Percentiles rank a stretch among this genome's conserved stretches.
These are phyloP conservation scores for Thyatira batis DNA, from an alignment of 2,888 invertebrate genomes.

Conservation along the genomic window DNA sequence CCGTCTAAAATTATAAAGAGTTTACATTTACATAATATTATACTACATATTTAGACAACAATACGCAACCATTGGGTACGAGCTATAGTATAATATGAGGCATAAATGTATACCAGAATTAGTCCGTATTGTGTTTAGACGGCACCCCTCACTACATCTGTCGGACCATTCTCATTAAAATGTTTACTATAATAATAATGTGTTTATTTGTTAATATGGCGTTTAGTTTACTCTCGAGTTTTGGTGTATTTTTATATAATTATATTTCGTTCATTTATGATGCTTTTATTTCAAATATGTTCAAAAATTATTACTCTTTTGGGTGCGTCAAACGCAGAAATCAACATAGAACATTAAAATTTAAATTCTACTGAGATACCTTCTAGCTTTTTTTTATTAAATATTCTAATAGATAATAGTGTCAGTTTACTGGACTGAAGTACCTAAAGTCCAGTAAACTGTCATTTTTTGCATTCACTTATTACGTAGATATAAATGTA, in stretches of 20 bases:
- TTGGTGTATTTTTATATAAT: neutral
- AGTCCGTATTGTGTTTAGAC: conserved; percentile 68
- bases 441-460: too few relatives aligned
- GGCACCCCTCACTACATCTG: conserved; percentile 67
- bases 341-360: too few relatives aligned
- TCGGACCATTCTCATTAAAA: conserved; percentile 47
- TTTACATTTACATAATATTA: conserved; percentile 28
- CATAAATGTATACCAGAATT: conserved; percentile 66
- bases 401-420: too few relatives aligned
- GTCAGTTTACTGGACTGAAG: too few relatives aligned
- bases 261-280: neutral
- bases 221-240: conserved; percentile 15
- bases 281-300: conserved; percentile 4
- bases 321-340: too few relatives aligned
- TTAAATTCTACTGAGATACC: too few relatives aligned
- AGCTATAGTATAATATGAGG: conserved; percentile 55
- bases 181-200: conserved; percentile 43
- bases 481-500: too few relatives aligned
- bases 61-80: conserved; percentile 60
- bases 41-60: conserved; percentile 61
- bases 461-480: too few relatives aligned
- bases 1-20: neutral
- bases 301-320: too few relatives aligned
- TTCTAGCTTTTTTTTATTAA: too few relatives aligned
- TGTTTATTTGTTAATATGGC: conserved; percentile 42